Base-by-base conservation (phyloP, 2,113 vertebrate species). In the Heterochromis multidens region DNA sequence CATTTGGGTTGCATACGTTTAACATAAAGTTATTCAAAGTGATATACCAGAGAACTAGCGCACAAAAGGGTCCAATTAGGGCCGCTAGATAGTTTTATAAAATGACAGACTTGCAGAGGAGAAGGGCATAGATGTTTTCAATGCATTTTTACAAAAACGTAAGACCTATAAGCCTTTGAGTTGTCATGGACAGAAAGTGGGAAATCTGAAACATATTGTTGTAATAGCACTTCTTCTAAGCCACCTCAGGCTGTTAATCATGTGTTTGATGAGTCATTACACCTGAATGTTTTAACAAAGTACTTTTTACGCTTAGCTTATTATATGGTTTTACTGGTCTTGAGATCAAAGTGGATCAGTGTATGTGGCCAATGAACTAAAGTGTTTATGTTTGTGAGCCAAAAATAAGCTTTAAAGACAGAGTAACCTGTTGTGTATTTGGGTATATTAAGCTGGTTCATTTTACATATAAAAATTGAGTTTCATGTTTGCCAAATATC, bases 311-410 rank as follows among this genome's bases (percentile, higher is more conserved):
- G 13, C 63, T 43, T 43, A 3, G 13, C 21, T 40, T 0, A 37
- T 37, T 37, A 43, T 25, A 67, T 67, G 4, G n/a, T 25, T 37
- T 67, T 37, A 43, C 23, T 67, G 23, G 7, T 67, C 7, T 67
- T 25, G 63, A 67, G 37, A 67, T 0, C 7, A 43, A 67, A 67
- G 63, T 1, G 0, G 35, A 40, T 40, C 33, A 16, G 33, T 65
- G 33, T 25, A 25, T 67, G 37, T 1, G 25, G 40, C n/a, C 25
- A 33, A 65, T n/a, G 40, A 65, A 67, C 12, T 67, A 43, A 43
- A 67, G 35, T 67, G n/a, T 65, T n/a, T n/a, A 35, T 16, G 14
- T 1, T 4, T 43, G 40, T 67, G 16, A 16, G 40, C 35, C 13
- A 67, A 43, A 67, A 43, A 46, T 46, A 27, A 67, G 37, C 13